Evolutionary conservation across 2,888 invertebrate genomes (phyloP).

Genomic region (Lithophane leautieri): DNA sequence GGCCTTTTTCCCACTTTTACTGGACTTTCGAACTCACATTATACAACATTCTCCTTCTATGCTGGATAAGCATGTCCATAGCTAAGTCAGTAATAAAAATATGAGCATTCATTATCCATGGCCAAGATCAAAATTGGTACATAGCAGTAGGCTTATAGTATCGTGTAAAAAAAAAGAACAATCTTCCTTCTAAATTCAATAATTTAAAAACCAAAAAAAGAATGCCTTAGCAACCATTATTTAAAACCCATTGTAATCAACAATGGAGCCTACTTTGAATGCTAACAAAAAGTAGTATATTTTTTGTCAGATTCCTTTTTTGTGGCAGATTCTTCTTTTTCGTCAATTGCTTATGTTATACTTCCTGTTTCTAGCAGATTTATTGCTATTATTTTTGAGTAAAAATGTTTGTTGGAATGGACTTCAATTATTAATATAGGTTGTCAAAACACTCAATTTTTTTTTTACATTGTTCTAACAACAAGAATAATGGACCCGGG

Average conservation of each 20-base stretch:
- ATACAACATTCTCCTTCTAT: not conserved
- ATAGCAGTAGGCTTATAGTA: not conserved
- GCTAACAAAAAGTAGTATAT: slow-evolving; percentile 2
- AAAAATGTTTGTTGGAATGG: not conserved
- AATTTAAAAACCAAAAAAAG: not conserved
- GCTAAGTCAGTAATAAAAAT: not conserved
- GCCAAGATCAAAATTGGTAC: not conserved
- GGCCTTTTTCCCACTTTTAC: slow-evolving; percentile 1
- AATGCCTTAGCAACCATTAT: not conserved
- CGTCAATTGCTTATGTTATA: not conserved
- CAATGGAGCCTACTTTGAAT: slow-evolving; percentile 32
- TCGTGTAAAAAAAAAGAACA: slow-evolving; percentile 2
- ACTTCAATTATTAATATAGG: not conserved
- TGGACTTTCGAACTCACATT: not conserved
- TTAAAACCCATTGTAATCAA: slow-evolving; percentile 39
- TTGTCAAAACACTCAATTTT: not conserved
- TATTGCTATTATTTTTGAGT: slow-evolving; percentile 19
- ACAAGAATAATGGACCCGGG: too few relatives aligned
- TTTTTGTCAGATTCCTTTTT: not conserved
- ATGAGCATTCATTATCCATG: not conserved
- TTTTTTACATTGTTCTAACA: too few relatives aligned
- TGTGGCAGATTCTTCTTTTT: slow-evolving; percentile 10
- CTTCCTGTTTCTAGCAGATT: not conserved
- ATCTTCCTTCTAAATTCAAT: slow-evolving; percentile 16
- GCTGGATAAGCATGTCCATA: not conserved